phyloP scores from a whole-genome alignment of 2,797 vertebrate genomes.

The Onychomys torridus region DNA sequence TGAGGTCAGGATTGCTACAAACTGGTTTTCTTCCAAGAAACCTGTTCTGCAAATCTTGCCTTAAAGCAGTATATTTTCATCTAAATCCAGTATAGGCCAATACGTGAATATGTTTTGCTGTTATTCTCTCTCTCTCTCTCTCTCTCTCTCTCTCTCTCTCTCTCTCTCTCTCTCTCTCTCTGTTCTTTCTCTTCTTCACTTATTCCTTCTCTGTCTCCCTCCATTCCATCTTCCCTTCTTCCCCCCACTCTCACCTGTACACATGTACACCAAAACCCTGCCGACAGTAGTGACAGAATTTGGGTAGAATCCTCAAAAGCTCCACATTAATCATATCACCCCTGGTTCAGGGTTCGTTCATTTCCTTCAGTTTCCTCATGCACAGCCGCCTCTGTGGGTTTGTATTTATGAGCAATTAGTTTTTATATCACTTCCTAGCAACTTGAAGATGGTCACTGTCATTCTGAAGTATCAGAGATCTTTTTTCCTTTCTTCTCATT shows the following conservation, averaged over 20 bases:
- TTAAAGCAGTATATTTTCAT: neutral
- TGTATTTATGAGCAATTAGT: neutral
- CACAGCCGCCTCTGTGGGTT: accelerated
- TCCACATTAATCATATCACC: neutral
- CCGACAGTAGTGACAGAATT: neutral
- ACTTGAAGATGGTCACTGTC: neutral
- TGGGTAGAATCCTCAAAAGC: neutral
- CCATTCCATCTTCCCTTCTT: too few species aligned
- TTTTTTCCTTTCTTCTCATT: neutral
- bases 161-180: neutral
- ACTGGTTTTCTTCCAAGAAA: neutral
- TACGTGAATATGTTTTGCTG: too few species aligned
- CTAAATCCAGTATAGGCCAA: neutral
- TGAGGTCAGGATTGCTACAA: neutral
- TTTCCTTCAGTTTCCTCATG: neutral
- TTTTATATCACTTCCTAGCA: neutral
- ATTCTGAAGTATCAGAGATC: neutral
- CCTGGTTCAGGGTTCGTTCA: neutral
- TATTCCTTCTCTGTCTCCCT: neutral
- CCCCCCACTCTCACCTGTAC: neutral
- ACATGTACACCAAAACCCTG: neutral
- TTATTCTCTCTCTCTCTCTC: too few species aligned
- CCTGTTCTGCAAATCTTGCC: neutral
- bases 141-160: too few species aligned
- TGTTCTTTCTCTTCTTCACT: neutral